Evolutionary conservation across 2,113 vertebrate species (phyloP).

Genomic region (Xiphorhynchus elegans): DNA sequence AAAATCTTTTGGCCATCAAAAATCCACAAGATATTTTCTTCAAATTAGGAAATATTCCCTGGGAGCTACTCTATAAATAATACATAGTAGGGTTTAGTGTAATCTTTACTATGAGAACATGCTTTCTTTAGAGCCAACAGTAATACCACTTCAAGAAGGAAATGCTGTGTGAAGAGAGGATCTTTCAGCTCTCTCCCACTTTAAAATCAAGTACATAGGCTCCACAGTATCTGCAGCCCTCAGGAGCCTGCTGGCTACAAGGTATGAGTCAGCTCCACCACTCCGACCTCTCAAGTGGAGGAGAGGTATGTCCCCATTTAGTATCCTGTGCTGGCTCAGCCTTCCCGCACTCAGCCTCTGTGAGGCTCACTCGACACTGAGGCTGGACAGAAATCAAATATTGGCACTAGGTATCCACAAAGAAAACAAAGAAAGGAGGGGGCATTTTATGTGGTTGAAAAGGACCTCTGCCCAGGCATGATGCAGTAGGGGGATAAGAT

Average conservation of each 20-base stretch:
- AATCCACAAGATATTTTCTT: constrained; percentile 3
- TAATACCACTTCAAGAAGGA: constrained; percentile 72
- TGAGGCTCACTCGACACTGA: not conserved
- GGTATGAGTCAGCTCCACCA: not conserved
- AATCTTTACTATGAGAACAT: constrained; percentile 61
- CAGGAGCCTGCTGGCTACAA: constrained; percentile 50
- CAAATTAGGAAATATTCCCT: constrained; percentile 52
- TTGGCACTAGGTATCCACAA: not conserved
- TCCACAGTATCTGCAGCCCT: constrained; percentile 36
- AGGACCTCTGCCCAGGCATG: rapidly evolving
- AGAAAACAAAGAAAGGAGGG: not conserved
- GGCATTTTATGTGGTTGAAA: not conserved
- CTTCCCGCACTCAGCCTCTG: not conserved
- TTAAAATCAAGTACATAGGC: constrained; percentile 69
- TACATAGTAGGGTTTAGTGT: constrained; percentile 54
- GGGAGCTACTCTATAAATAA: constrained; percentile 65
- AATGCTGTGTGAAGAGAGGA: constrained; percentile 67
- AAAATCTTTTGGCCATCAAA: constrained; percentile 15
- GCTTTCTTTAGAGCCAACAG: constrained; percentile 62
- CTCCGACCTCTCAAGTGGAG: not conserved
- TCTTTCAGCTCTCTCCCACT: constrained; percentile 68
- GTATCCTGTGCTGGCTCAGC: not conserved
- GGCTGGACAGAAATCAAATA: not conserved
- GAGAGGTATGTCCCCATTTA: not conserved
- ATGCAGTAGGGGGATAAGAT: not conserved